Evolutionary conservation across 2,888 invertebrate genomes (phyloP).

Genomic region (Selenia dentaria): DNA sequence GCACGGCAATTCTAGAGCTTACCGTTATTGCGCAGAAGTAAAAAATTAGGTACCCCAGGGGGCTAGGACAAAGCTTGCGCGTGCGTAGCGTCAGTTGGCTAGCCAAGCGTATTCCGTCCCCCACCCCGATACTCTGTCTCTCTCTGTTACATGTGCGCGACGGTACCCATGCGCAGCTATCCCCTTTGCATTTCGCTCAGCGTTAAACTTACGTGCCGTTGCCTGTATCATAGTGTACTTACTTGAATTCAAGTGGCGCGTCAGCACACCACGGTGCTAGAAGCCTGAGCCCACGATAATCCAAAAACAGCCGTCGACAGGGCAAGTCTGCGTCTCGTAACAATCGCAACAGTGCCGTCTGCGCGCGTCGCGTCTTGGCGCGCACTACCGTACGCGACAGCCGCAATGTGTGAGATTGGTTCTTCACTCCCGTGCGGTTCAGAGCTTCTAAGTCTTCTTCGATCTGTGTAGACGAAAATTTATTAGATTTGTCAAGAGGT

Average conservation of each 20-base stretch:
- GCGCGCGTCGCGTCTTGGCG: conserved; percentile 92
- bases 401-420: conserved; percentile 94
- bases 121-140: too few species aligned
- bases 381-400: conserved; percentile 96
- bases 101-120: too few species aligned
- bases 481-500: too few species aligned
- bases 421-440: conserved; percentile 91
- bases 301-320: conserved; percentile 94
- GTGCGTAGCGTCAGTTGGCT: too few species aligned
- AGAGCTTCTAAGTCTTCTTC: conserved; percentile 95
- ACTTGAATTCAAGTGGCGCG: conserved; percentile 80
- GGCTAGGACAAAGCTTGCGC: too few species aligned
- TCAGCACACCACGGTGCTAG: conserved; percentile 97
- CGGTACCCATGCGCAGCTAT: background rate
- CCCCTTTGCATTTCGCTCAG: too few species aligned
- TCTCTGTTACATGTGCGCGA: too few species aligned
- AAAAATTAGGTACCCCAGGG: too few species aligned
- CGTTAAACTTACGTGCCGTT: too few species aligned
- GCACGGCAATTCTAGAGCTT: too few species aligned
- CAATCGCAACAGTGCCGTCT: conserved; percentile 90
- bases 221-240: conserved; percentile 45
- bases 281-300: conserved; percentile 96
- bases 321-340: conserved; percentile 92
- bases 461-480: conserved; percentile 80
- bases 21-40: too few species aligned